These are phyloP conservation scores for Gallinago solitaria DNA, from an alignment of 2,797 vertebrate species.

Conservation along the genomic window DNA sequence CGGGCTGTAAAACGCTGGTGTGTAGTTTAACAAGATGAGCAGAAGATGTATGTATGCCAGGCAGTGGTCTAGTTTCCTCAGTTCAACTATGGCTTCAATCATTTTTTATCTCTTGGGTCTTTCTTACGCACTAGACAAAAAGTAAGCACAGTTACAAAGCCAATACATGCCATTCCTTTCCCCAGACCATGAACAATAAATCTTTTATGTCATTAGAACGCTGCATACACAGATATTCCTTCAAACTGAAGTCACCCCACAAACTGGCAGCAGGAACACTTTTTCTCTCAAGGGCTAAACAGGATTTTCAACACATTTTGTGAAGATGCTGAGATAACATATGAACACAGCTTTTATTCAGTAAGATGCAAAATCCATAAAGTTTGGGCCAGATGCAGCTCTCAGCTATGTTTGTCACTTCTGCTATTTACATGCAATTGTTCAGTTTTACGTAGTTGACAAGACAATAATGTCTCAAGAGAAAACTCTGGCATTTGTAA, in stretches of 20 bases:
- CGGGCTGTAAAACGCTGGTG: background rate
- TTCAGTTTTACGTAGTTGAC: background rate
- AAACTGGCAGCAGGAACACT: background rate
- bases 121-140: background rate
- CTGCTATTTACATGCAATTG: background rate
- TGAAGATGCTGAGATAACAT: background rate
- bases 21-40: background rate
- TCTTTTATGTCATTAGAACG: background rate
- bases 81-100: fast-evolving
- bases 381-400: background rate
- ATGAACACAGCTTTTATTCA: background rate
- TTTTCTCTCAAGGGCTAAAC: background rate
- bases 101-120: background rate
- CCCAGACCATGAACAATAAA: background rate
- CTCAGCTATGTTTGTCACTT: background rate
- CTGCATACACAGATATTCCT: background rate
- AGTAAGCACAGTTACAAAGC: background rate
- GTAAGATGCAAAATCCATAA: background rate
- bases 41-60: background rate
- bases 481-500: background rate
- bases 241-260: background rate
- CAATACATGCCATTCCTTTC: background rate
- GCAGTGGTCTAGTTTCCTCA: background rate
- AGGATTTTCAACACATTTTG: background rate
- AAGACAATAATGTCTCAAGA: background rate